phyloP scores from a whole-genome alignment of 2,888 invertebrate genomes.

The Brachypterus glaber region DNA sequence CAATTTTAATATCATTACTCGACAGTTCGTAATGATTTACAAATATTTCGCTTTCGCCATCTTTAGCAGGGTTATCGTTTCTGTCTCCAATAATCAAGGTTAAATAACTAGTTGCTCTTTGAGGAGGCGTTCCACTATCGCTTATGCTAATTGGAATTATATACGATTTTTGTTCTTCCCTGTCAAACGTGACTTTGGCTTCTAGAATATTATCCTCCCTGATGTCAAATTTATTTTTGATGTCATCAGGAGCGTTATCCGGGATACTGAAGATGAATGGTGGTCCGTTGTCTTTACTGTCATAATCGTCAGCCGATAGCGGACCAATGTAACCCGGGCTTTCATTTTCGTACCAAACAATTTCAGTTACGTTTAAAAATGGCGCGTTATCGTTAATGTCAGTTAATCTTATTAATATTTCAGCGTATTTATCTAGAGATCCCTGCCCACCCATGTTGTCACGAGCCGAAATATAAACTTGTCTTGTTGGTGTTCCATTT shows the following conservation, averaged over 20 bases:
- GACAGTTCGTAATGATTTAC: conserved; percentile 91
- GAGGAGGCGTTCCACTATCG: conserved; percentile 66
- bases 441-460: conserved; percentile 63
- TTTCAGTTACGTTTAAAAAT: conserved; percentile 67
- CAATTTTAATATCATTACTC: conserved; percentile 73
- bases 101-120: conserved; percentile 68
- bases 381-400: conserved; percentile 96
- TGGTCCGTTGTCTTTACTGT: conserved; percentile 73
- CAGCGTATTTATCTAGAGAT: conserved; percentile 56
- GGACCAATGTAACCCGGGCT: conserved; percentile 54
- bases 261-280: conserved; percentile 71
- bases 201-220: conserved; percentile 52
- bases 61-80: conserved; percentile 85
- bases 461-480: conserved; percentile 62
- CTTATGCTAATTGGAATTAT: conserved; percentile 80
- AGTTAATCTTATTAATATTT: conserved; percentile 53
- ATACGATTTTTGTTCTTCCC: conserved; percentile 81
- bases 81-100: conserved; percentile 88
- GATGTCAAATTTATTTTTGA: conserved; percentile 62
- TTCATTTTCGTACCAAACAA: conserved; percentile 77
- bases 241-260: conserved; percentile 55
- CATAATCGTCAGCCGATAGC: conserved; percentile 70
- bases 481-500: conserved; percentile 71
- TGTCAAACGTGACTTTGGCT: conserved; percentile 70
- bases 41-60: conserved; percentile 82